These are phyloP conservation scores for Entomyzon cyanotis DNA, from an alignment of 2,113 vertebrate genomes.

Conservation along the genomic window DNA sequence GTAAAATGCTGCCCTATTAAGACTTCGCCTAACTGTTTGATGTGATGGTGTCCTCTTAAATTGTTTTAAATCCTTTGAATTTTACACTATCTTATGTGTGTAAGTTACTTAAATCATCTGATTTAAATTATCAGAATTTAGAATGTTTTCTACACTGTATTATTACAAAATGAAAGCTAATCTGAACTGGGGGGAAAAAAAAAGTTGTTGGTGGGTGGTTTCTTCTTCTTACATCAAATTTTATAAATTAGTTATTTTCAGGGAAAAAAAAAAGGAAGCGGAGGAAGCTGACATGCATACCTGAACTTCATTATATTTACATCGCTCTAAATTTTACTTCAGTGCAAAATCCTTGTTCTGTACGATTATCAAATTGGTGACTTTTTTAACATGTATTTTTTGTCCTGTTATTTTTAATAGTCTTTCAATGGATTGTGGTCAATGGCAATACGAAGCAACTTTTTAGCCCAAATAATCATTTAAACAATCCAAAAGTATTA, in stretches of 20 bases:
- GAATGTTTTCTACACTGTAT: not conserved
- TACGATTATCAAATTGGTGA: conserved; percentile 39
- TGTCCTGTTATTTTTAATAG: not conserved
- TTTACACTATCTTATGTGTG: not conserved
- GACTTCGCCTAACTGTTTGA: not conserved
- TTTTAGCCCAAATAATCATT: conserved; percentile 1
- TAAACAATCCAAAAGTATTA: not conserved
- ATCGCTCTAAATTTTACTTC: conserved; percentile 58
- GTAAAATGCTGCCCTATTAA: not conserved
- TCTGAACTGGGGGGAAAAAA: not conserved
- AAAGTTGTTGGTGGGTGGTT: not conserved
- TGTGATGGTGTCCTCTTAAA: not conserved
- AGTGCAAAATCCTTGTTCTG: conserved; percentile 11
- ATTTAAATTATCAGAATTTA: not conserved
- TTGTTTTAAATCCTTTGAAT: not conserved
- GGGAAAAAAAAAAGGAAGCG: not conserved
- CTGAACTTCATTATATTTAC: conserved; percentile 57
- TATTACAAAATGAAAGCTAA: not conserved
- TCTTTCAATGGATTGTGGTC: conserved; percentile 13
- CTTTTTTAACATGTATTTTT: not conserved
- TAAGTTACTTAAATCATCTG: not conserved
- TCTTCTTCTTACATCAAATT: not conserved
- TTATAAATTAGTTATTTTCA: conserved; percentile 27
- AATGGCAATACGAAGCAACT: not conserved
- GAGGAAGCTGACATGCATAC: conserved; percentile 37